phyloP scores from a whole-genome alignment of 2,888 invertebrate genomes.

The Temnothorax unifasciatus region DNA sequence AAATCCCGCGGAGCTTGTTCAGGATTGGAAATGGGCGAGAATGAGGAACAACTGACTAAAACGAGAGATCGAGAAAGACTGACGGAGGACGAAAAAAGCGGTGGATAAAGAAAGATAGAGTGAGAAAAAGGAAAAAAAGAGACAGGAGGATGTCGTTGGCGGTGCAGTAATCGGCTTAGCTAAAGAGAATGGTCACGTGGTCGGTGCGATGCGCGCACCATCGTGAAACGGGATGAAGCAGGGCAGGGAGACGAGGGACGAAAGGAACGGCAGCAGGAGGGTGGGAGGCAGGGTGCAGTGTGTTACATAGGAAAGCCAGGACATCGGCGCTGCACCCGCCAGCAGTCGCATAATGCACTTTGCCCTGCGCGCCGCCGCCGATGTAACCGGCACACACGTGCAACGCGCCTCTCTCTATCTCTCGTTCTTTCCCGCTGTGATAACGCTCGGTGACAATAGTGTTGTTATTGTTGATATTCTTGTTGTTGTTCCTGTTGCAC shows the following conservation, averaged over 20 bases:
- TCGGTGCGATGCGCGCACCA: slow-evolving; percentile 68
- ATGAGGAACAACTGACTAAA: not conserved
- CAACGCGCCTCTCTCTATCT: slow-evolving; percentile 34
- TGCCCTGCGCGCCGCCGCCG: slow-evolving; percentile 73
- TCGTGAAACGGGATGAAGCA: slow-evolving; percentile 56
- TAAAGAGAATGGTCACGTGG: slow-evolving; percentile 72
- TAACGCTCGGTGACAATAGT: slow-evolving; percentile 25
- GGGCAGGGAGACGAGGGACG: slow-evolving; percentile 35
- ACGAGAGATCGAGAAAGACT: not conserved
- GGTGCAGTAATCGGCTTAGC: slow-evolving; percentile 72
- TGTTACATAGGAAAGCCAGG: slow-evolving; percentile 75
- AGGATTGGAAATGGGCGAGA: not conserved
- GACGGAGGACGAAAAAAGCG: not conserved
- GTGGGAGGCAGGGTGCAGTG: slow-evolving; percentile 66
- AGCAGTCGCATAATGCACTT: slow-evolving; percentile 81
- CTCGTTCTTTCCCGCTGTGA: slow-evolving; percentile 15
- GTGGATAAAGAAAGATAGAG: not conserved
- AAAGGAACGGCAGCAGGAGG: slow-evolving; percentile 56
- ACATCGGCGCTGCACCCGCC: slow-evolving; percentile 73
- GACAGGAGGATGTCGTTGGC: slow-evolving; percentile 24
- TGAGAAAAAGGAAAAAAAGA: not conserved
- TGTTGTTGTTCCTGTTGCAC: slow-evolving; percentile 13
- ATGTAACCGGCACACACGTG: slow-evolving; percentile 68
- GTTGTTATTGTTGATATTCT: slow-evolving; percentile 24
- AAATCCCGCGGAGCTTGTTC: not conserved